Evolutionary conservation across 1,140 invertebrate genomes (phyloP), one percentile per base, ranked within the genome.

Genomic region (Brachionus rotundiformis): DNA sequence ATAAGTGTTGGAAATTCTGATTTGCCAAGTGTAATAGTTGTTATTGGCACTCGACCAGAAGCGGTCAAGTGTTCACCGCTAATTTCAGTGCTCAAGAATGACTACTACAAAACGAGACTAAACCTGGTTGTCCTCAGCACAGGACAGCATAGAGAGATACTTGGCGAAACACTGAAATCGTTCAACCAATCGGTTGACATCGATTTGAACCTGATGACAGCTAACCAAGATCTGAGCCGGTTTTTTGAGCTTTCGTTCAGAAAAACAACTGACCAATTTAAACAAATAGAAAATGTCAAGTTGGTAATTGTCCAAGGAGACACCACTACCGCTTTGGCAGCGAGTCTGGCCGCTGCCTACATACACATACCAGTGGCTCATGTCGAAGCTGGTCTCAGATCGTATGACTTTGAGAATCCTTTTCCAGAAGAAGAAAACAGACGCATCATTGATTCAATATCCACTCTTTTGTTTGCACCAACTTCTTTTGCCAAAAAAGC

Each of bases 11-110:
- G n/a, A 41, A 41, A 41, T 41, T 41, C 10, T 41, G n/a, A 13
- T 41, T 41, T 41, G n/a, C 39, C 47, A 54, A 5, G 7, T 54
- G 47, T 65, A 27, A 29, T 65, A 13, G 11, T 65, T 29, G 61
- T 65, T n/a, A 65, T 65, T n/a, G 61, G 61, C 61, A 65, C 61
- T 4, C 61, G 61, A 65, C 61, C 61, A 29, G 61, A 65, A 16
- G 61, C 29, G 13, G 31, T 65, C 31, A 65, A 65, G n/a, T 65
- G 61, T 19, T 29, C 61, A n/a, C 61, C 61, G 13, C 23, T 65
- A 7, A 65, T 65, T 65, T 29, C 61, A 31, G 11, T n/a, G 2
- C 31, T 65, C 27, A 65, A 65, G 31, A 31, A 5, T 16, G 31
- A 65, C 25, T 2, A 0, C 3, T 65, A 29, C 16, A 33, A 29